A percentile compares a stretch with the other conserved stretches of the same genome.
These are phyloP conservation scores for Leptopilina syphax DNA, from an alignment of 2,888 invertebrate species.

Conservation along the genomic window DNA sequence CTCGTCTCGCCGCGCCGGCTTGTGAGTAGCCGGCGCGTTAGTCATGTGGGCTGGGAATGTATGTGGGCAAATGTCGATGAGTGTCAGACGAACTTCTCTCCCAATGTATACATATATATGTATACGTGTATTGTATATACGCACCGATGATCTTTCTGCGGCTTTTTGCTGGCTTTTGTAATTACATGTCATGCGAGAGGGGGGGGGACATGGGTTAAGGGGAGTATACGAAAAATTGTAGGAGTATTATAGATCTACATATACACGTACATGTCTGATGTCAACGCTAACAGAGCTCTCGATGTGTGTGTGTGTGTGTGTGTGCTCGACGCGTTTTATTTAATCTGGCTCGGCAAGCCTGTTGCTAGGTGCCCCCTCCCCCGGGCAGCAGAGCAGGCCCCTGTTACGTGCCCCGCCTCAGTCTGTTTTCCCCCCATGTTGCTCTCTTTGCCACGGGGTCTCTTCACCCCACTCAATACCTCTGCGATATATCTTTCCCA, in stretches of 20 bases:
- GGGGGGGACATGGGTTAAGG: too few relatives aligned
- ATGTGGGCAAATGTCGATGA: conserved; percentile 52
- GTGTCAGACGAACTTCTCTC: conserved; percentile 39
- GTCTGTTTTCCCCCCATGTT: conserved; percentile 57
- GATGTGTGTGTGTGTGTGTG: too few relatives aligned
- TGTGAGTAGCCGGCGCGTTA: conserved; percentile 44
- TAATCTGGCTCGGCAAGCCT: conserved; percentile 72
- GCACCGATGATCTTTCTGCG: conserved; percentile 22
- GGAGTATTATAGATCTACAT: conserved; percentile 32
- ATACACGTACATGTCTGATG: conserved; percentile 61
- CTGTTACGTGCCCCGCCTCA: conserved; percentile 62
- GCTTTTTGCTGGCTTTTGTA: background rate
- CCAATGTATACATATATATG: conserved; percentile 36
- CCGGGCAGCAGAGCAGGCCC: conserved; percentile 52
- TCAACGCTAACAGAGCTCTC: conserved; percentile 62
- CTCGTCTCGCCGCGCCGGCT: conserved; percentile 42
- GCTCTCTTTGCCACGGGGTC: conserved; percentile 51
- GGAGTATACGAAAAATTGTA: conserved; percentile 42
- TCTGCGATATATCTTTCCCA: conserved; percentile 54
- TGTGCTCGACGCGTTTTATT: conserved; percentile 70
- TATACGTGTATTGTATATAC: too few relatives aligned
- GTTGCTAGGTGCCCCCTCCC: conserved; percentile 75
- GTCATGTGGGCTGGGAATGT: conserved; percentile 66
- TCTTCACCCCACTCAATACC: conserved; percentile 51
- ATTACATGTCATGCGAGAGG: background rate